phyloP scores from a whole-genome alignment of 2,888 invertebrate genomes.

The Cloeon dipterum region DNA sequence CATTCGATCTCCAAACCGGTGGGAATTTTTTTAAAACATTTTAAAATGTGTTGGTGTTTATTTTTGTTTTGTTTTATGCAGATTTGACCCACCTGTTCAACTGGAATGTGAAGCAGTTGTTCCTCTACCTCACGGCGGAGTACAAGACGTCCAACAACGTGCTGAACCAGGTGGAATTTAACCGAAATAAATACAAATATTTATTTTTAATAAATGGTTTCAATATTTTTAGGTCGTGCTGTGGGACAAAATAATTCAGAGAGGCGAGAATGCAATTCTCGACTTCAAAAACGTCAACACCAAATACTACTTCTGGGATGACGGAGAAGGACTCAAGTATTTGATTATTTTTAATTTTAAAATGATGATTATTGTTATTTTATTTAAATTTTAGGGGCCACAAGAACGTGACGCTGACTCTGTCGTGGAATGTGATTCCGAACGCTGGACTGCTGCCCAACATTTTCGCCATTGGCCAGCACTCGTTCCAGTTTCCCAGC shows the following conservation, averaged over 20 bases:
- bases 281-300: slow-evolving; percentile 88
- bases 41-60: no score
- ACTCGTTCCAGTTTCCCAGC: slow-evolving; percentile 73
- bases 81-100: slow-evolving; percentile 76
- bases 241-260: slow-evolving; percentile 94
- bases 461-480: slow-evolving; percentile 57
- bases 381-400: slow-evolving; percentile 45
- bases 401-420: slow-evolving; percentile 78
- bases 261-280: slow-evolving; percentile 82
- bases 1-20: slow-evolving; percentile 86
- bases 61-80: slow-evolving; percentile 9
- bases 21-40: no score
- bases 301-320: slow-evolving; percentile 99
- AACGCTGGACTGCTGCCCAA: slow-evolving; percentile 91
- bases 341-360: slow-evolving; percentile 7
- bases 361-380: no score
- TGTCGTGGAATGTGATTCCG: slow-evolving; percentile 96
- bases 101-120: slow-evolving; percentile 98
- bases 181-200: neutral
- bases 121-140: slow-evolving; percentile 90
- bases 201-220: slow-evolving; percentile 1
- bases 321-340: slow-evolving; percentile 88
- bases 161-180: slow-evolving; percentile 41
- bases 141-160: slow-evolving; percentile 74
- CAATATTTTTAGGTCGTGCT: slow-evolving; percentile 46